Conservation (phyloP, 2,888 invertebrate genomes). For the Ferdinandea cuprea region DNA sequence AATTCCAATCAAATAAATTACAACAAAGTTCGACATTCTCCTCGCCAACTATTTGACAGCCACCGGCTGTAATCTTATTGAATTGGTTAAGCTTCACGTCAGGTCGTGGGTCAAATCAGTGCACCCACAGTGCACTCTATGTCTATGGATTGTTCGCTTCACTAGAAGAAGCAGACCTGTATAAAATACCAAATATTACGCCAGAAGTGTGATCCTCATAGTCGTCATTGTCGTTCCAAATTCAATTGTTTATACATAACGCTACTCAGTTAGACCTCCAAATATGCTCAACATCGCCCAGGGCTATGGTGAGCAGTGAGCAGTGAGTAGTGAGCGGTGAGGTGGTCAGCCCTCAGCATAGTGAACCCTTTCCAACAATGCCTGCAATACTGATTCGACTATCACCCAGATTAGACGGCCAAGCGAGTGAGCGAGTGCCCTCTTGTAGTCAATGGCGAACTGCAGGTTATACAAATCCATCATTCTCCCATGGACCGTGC, state of each 20-base stretch:
- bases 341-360: too few species aligned
- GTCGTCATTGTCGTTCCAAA: constrained; percentile 59
- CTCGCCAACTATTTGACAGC: constrained; percentile 35
- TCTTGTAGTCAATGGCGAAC: constrained; percentile 51
- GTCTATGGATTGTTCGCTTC: constrained; percentile 33
- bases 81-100: constrained; percentile 59
- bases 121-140: constrained; percentile 44
- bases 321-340: too few species aligned
- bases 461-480: constrained; percentile 71
- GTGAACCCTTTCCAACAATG: constrained; percentile 36
- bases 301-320: not conserved
- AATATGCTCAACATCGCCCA: not conserved
- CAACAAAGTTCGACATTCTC: constrained; percentile 53
- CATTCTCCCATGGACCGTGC: constrained; percentile 66
- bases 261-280: constrained; percentile 18
- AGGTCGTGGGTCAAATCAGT: constrained; percentile 74
- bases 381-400: constrained; percentile 50
- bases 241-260: constrained; percentile 63
- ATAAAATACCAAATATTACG: constrained; percentile 45
- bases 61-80: constrained; percentile 71
- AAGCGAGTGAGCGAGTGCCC: constrained; percentile 61
- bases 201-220: constrained; percentile 73
- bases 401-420: constrained; percentile 41
- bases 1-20: constrained; percentile 72
- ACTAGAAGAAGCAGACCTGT: not conserved